Percentiles rank a stretch among this genome's conserved stretches.
phyloP scores from a whole-genome alignment of 2,888 invertebrate species.

The Epinotia nisella region DNA sequence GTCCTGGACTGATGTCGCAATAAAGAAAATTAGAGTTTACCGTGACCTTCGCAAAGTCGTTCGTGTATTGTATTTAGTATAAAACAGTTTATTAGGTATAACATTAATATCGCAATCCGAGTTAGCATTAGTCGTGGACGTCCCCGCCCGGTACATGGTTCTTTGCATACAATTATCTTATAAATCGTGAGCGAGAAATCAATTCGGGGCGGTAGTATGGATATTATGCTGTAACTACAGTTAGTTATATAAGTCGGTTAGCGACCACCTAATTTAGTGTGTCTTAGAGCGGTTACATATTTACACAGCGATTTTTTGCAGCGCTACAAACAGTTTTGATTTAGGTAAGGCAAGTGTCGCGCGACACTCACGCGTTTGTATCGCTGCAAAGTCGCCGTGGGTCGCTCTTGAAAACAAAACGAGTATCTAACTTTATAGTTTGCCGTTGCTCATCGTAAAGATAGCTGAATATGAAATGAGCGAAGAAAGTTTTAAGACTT shows the following conservation, averaged over 20 bases:
- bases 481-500: slow-evolving; percentile 18
- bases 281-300: no score
- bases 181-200: slow-evolving; percentile 57
- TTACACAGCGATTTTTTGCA: no score
- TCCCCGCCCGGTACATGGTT: slow-evolving; percentile 78
- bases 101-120: slow-evolving; percentile 68
- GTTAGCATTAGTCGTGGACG: slow-evolving; percentile 66
- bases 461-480: slow-evolving; percentile 24
- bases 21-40: slow-evolving; percentile 73
- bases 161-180: slow-evolving; percentile 76
- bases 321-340: no score
- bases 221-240: slow-evolving; percentile 27
- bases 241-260: not conserved
- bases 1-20: slow-evolving; percentile 64
- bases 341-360: no score
- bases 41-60: slow-evolving; percentile 66
- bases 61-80: slow-evolving; percentile 46
- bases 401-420: no score
- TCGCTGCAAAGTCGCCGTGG: no score
- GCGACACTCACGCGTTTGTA: no score
- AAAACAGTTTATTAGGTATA: slow-evolving; percentile 64
- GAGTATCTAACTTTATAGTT: not conserved
- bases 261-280: no score
- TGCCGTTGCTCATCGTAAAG: slow-evolving; percentile 3
- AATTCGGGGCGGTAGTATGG: slow-evolving; percentile 27